Percentiles rank a stretch among this genome's conserved stretches.
phyloP scores from a whole-genome alignment of 2,113 vertebrate species.

The Sinocyclocheilus grahami region DNA sequence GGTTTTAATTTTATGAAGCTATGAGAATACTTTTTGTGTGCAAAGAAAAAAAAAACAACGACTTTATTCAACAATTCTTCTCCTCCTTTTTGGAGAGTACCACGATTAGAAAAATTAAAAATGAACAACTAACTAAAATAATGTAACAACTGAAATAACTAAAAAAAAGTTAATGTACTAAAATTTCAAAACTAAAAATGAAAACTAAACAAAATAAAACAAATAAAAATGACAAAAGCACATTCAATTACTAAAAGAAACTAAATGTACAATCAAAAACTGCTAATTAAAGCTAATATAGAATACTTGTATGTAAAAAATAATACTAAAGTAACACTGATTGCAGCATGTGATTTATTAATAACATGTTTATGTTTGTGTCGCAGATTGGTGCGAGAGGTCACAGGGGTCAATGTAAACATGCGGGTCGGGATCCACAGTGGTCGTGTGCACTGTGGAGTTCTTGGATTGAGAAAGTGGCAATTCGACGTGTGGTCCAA shows the following conservation, averaged over 20 bases:
- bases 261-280: background rate
- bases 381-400: conserved; percentile 90
- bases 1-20: too few relatives aligned
- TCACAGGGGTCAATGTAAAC: conserved; percentile 96
- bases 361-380: background rate
- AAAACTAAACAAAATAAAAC: background rate
- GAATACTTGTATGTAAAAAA: background rate
- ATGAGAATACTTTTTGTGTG: too few relatives aligned
- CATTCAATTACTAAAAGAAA: background rate
- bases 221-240: background rate
- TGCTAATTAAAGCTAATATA: background rate
- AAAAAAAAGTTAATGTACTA: background rate
- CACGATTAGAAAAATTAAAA: too few relatives aligned
- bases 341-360: background rate
- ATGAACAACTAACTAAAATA: background rate
- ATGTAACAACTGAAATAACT: background rate
- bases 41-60: too few relatives aligned
- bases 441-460: conserved; percentile 92
- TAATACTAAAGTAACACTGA: background rate
- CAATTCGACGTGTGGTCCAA: conserved; percentile 99
- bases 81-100: too few relatives aligned
- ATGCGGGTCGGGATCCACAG: conserved; percentile 98
- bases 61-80: too few relatives aligned
- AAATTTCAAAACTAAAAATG: background rate
- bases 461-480: conserved; percentile 95